A percentile compares a stretch with the other conserved stretches of the same genome.
Conservation (phyloP, 2,888 invertebrate species). For the Patella depressa region DNA sequence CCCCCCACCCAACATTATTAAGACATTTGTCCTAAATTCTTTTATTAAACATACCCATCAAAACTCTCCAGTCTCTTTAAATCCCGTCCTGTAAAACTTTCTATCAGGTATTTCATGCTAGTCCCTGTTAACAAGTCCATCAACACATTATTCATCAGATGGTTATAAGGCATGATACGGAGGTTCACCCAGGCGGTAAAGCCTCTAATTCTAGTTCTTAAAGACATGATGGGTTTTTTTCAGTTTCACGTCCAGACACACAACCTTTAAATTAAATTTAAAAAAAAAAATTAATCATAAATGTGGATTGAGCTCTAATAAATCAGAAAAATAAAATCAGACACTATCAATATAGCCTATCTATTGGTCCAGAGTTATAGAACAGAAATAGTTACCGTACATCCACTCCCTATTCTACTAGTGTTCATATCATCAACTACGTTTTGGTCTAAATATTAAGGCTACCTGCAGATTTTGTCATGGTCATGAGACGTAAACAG, state of each 20-base stretch:
- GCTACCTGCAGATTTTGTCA: too few species aligned
- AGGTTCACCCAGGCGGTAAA: conserved; percentile 71
- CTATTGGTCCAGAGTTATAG: too few species aligned
- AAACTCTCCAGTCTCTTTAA: conserved; percentile 63
- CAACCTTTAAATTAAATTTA: neutral
- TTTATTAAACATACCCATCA: conserved; percentile 60
- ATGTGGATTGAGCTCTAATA: too few species aligned
- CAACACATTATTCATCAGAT: conserved; percentile 66
- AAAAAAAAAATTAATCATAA: too few species aligned
- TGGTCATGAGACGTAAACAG: too few species aligned
- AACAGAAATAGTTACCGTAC: too few species aligned
- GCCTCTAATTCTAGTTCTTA: conserved; percentile 66
- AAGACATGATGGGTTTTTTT: conserved; percentile 55
- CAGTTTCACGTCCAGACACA: neutral
- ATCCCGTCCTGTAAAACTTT: conserved; percentile 67
- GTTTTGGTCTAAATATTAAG: too few species aligned
- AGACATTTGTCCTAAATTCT: neutral
- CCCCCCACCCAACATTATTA: neutral
- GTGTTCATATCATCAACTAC: too few species aligned
- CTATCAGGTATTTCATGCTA: conserved; percentile 66
- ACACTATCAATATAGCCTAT: too few species aligned
- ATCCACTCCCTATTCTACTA: too few species aligned
- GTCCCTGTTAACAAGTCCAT: conserved; percentile 69
- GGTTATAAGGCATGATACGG: conserved; percentile 62
- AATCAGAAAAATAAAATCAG: too few species aligned